A percentile compares a stretch with the other conserved stretches of the same genome.
phyloP scores from a whole-genome alignment of 1,140 invertebrate genomes.

The Drosophila tsacasi region DNA sequence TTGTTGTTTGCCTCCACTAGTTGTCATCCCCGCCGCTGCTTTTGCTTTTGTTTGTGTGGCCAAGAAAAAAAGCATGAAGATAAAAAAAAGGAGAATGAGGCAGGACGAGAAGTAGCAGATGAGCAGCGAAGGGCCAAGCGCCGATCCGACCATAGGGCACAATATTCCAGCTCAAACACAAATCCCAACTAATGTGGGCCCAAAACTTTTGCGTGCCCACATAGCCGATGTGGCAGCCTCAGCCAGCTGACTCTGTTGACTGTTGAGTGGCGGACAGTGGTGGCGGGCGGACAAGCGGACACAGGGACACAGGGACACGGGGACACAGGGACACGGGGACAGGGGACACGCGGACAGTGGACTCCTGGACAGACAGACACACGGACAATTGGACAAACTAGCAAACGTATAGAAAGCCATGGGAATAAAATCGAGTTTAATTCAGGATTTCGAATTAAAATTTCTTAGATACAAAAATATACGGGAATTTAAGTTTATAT shows the following conservation, averaged over 20 bases:
- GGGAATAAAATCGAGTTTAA: background rate
- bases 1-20: constrained; percentile 68
- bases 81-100: constrained; percentile 8
- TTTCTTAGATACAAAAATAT: too few relatives aligned
- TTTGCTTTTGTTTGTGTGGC: constrained; percentile 60
- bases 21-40: constrained; percentile 51
- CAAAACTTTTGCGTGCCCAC: constrained; percentile 73
- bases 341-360: background rate
- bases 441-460: background rate
- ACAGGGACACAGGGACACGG: constrained; percentile 1
- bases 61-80: constrained; percentile 18
- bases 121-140: constrained; percentile 51
- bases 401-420: background rate
- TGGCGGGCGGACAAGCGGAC: constrained; percentile 29
- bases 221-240: constrained; percentile 39
- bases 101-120: constrained; percentile 20
- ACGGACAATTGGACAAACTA: constrained; percentile 11
- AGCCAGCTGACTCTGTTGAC: constrained; percentile 78
- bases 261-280: constrained; percentile 67
- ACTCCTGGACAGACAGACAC: constrained; percentile 1
- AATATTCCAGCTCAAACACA: constrained; percentile 80
- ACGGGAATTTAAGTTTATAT: background rate
- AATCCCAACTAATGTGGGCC: constrained; percentile 82
- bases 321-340: background rate
- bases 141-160: constrained; percentile 72